These are phyloP conservation scores for Sterna hirundo DNA, from an alignment of 2,113 vertebrate species.

Conservation along the genomic window DNA sequence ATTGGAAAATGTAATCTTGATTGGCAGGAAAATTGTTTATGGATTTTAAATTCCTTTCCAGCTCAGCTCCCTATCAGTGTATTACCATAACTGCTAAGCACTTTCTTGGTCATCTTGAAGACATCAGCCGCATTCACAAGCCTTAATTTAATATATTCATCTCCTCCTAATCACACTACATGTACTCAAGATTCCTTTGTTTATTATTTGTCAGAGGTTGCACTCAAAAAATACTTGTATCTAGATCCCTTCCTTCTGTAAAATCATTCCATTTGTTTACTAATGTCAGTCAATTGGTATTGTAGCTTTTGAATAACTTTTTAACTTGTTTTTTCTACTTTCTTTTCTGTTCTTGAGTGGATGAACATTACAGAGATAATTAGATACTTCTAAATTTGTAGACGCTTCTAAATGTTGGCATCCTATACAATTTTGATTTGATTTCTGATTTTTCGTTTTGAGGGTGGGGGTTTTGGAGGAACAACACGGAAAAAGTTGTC, in stretches of 20 bases:
- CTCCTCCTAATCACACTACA: neutral
- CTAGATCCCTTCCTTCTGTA: neutral
- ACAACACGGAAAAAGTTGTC: neutral
- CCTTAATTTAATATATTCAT: neutral
- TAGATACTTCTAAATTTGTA: neutral
- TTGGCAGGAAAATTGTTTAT: slow-evolving; percentile 4
- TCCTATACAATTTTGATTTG: neutral
- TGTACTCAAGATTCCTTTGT: neutral
- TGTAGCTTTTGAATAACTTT: neutral
- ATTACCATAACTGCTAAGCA: neutral
- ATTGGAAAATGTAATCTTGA: slow-evolving; percentile 25
- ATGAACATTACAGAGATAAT: neutral
- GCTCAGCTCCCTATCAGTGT: neutral
- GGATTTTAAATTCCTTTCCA: neutral
- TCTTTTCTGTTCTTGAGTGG: neutral
- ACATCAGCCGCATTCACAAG: neutral
- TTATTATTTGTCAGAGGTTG: neutral
- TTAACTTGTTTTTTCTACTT: neutral
- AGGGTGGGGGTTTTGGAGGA: neutral
- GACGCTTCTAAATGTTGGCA: neutral
- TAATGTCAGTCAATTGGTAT: neutral
- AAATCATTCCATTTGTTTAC: neutral
- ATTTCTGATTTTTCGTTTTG: neutral
- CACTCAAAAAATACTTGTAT: neutral
- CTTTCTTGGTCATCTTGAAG: neutral